Conservation (phyloP, 2,113 vertebrate species). For the Siniperca knerii region DNA sequence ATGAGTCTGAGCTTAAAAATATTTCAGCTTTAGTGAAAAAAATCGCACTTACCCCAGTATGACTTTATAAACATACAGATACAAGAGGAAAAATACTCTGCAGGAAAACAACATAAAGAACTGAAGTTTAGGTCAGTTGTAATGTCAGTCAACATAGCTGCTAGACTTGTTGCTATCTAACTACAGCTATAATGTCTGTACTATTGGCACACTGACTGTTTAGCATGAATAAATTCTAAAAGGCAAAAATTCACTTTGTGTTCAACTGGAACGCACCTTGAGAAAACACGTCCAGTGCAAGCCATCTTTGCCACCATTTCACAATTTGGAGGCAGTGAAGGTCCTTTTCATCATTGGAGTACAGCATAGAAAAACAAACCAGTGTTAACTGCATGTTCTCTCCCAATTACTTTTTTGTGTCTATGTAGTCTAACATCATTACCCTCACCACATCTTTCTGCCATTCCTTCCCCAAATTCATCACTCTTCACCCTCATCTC, state of each 20-base stretch:
- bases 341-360: neutral
- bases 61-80: neutral
- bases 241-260: neutral
- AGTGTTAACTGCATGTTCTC: neutral
- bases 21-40: neutral
- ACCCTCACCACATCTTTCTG: neutral
- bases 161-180: neutral
- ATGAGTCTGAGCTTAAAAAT: neutral
- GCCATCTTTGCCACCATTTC: neutral
- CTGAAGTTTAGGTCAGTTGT: neutral
- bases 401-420: conserved; percentile 4
- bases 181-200: neutral
- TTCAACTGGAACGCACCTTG: neutral
- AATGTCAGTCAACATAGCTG: neutral
- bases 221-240: neutral
- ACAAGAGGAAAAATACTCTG: neutral
- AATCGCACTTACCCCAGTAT: neutral
- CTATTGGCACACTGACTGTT: neutral
- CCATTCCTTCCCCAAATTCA: neutral
- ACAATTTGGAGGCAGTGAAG: neutral
- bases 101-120: neutral
- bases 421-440: neutral
- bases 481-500: neutral
- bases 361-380: neutral
- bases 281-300: neutral